Base-by-base conservation (phyloP, 2,888 invertebrate genomes). In the Noctuana brunneofusca region DNA sequence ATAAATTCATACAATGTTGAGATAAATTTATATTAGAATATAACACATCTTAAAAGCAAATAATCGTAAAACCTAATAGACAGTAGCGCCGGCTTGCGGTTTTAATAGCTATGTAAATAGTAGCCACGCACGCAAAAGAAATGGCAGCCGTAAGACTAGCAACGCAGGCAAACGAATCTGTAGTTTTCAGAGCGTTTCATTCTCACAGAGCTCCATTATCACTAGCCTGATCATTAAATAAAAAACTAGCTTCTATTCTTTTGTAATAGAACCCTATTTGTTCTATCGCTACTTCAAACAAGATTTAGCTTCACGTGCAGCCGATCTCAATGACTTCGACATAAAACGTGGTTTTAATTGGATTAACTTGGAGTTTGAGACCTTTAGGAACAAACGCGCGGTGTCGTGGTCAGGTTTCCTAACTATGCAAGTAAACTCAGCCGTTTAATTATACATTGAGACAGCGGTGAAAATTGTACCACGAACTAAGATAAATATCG, bases 101-200 rank as follows among this genome's bases (percentile, higher is more conserved):
- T 67, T 68, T 66, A 66, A 69, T 70, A 65, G 64, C 53, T 59
- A 58, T 53, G 58, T 65, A 66, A 68, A 70, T 67, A 69, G 68
- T 67, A 24, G 63, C 65, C 64, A 66, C 52, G 67, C 70, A 69
- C 68, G 69, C 62, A 64, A 38, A 41, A 56, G 41, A 38, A 27
- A 27, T 55, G 41, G 27, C 55, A 55, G 35, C 64, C 64, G 66
- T 62, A 52, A 18, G 14, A n/a, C 27, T 27, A 16, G 14, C 8
- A 16, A 18, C 53, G 38, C 20, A 59, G 64, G 57, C 32, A 75
- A 74, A 72, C 69, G 69, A 75, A 79, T 72, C 74, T 70, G 73
- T 67, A 68, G 74, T 80, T 79, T 82, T 76, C 75, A 81, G 81
- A 80, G 80, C 83, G 76, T 73, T 73, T 76, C 80, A 74, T 84